Conservation (phyloP, 2,113 vertebrate species). For the Irena cyanogastra region DNA sequence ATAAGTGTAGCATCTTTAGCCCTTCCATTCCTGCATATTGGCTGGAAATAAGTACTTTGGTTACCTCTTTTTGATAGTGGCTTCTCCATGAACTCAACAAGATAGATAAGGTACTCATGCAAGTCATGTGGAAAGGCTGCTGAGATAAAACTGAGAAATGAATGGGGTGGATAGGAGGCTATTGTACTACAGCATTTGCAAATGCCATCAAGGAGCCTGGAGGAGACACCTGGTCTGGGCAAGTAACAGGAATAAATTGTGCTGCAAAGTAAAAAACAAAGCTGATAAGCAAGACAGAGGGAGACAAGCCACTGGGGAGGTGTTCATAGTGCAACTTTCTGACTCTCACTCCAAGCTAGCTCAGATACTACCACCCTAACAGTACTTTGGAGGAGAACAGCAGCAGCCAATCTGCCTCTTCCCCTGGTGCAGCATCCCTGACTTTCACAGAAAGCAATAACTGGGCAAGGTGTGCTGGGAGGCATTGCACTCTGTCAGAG, state of each 20-base stretch:
- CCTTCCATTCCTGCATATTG: neutral
- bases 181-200: neutral
- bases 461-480: fast-evolving
- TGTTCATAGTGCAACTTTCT: neutral
- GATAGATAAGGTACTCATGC: neutral
- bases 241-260: neutral
- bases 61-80: neutral
- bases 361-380: neutral
- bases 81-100: neutral
- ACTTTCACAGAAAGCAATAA: neutral
- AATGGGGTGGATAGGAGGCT: neutral
- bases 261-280: neutral
- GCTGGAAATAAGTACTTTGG: neutral
- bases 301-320: neutral
- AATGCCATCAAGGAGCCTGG: neutral
- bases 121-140: neutral
- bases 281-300: neutral
- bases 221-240: neutral
- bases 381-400: neutral
- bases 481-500: neutral
- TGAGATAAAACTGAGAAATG: neutral
- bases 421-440: neutral
- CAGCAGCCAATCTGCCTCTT: neutral
- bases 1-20: neutral
- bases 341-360: neutral